Base-by-base conservation (phyloP, 2,888 invertebrate genomes). In the Dendrolimus houi region DNA sequence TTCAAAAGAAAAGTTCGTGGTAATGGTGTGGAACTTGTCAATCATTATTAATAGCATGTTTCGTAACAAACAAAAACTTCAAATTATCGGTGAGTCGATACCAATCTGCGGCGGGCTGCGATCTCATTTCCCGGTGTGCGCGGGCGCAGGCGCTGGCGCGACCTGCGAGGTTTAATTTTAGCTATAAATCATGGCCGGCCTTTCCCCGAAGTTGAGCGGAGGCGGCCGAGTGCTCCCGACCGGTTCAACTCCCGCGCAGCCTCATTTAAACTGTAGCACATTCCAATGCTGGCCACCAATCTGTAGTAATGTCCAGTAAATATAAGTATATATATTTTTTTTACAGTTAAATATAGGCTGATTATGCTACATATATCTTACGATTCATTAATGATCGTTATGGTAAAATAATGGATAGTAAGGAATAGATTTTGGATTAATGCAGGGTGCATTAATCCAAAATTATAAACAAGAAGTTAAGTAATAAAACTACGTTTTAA, bases 261-360 rank as follows among this genome's bases (percentile, higher is more conserved):
- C 90, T 89, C 89, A 87, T 90, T 89, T 90, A 89, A 90, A 89
- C 88, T 89, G 88, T 89, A 89, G 88, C 89, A 90, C 89, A 90
- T 90, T 90, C 90, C 89, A 76, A 64, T 65, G 71, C 68, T 69
- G 73, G 64, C 68, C 67, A 64, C 62, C 62, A 76, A 85, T 79
- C 70, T 77, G 77, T 87, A 87, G 86, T 75, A 66, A 42, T 58
- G 71, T 56, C 47, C 47, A 47, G 12, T 47, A 47, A 47, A 47
- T 47, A 47, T n/a, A 7, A 10, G 1, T 9, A 47, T 53, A 54
- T 57, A 59, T 57, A 59, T 62, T 63, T 58, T 65, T 64, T 65
- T 29, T 29, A 29, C 29, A 29, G 6, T 29, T 29, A 29, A 3
- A 29, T 29, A 29, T 29, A 29, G 29, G 29, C 29, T 29, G 29